phyloP scores from a whole-genome alignment of 2,797 vertebrate genomes.

The Oreortyx pictus region DNA sequence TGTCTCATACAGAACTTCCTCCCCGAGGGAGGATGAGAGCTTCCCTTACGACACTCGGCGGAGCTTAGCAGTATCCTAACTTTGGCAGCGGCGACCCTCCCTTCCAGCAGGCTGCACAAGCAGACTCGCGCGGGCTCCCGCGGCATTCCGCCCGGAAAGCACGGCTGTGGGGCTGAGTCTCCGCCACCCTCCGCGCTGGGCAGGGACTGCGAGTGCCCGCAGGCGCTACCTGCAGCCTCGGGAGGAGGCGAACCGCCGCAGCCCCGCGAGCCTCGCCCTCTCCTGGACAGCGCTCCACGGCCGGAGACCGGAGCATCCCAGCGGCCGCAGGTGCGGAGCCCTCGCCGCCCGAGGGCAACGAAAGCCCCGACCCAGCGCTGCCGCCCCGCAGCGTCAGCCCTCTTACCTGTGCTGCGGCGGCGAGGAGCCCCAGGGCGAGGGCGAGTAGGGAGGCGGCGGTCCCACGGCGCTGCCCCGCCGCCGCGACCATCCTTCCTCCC shows the following conservation, averaged over 20 bases:
- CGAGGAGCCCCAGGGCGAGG: slow-evolving; percentile 8
- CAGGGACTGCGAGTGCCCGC: not conserved
- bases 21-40: not conserved
- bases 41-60: not conserved
- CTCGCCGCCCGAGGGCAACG: not conserved
- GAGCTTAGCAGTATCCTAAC: not conserved
- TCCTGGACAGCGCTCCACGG: not conserved
- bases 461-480: not conserved
- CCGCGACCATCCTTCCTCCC: slow-evolving; percentile 32
- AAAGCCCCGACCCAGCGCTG: not conserved
- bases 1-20: not conserved
- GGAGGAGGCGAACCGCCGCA: not conserved
- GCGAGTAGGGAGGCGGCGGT: not conserved
- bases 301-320: not conserved
- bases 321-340: not conserved
- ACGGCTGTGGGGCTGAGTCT: not conserved
- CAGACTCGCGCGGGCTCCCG: not conserved
- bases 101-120: not conserved
- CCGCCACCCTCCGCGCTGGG: not conserved
- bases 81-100: not conserved
- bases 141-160: not conserved
- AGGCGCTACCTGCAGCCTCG: not conserved
- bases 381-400: not conserved
- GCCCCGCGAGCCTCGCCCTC: not conserved
- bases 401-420: slow-evolving; percentile 37